phyloP scores from a whole-genome alignment of 2,797 vertebrate genomes.

The Triplophysa bombifrons region DNA sequence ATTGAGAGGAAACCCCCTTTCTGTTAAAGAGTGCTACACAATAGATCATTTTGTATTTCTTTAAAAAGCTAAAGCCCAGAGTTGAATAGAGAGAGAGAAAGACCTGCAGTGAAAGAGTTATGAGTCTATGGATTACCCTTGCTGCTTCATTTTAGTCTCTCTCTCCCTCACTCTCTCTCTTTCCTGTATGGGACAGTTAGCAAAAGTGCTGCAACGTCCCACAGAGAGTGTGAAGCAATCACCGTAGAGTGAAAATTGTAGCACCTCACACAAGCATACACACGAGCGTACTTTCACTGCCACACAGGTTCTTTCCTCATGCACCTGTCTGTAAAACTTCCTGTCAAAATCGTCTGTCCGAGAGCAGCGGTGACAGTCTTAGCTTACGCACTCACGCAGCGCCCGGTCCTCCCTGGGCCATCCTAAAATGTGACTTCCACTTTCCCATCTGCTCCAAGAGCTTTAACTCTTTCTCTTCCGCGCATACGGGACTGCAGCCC shows the following conservation, averaged over 20 bases:
- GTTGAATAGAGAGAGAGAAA: constrained; percentile 3
- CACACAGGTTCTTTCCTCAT: constrained; percentile 9
- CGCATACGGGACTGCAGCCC: constrained; percentile 2
- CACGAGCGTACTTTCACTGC: constrained; percentile 7
- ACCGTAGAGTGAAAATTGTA: not conserved
- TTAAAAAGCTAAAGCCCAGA: not conserved
- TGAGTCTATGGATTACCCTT: constrained; percentile 32
- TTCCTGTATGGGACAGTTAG: constrained; percentile 23
- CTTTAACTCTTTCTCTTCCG: constrained; percentile 52
- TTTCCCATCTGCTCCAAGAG: constrained; percentile 60
- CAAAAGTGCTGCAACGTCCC: constrained; percentile 28
- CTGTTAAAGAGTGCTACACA: constrained; percentile 1
- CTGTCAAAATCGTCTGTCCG: constrained; percentile 54
- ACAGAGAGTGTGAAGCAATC: constrained; percentile 34
- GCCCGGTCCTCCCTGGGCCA: constrained; percentile 46
- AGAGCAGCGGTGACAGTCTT: constrained; percentile 39
- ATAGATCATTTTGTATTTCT: not conserved
- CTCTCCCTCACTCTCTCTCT: not conserved
- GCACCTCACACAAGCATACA: not conserved
- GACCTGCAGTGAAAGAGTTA: constrained; percentile 51
- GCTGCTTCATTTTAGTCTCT: constrained; percentile 5
- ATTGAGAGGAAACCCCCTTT: not conserved
- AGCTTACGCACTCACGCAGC: constrained; percentile 40
- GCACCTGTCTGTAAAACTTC: constrained; percentile 46
- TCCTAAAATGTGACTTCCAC: constrained; percentile 51